Evolutionary conservation across 2,113 vertebrate species (phyloP).

Genomic region (Stegastes partitus): DNA sequence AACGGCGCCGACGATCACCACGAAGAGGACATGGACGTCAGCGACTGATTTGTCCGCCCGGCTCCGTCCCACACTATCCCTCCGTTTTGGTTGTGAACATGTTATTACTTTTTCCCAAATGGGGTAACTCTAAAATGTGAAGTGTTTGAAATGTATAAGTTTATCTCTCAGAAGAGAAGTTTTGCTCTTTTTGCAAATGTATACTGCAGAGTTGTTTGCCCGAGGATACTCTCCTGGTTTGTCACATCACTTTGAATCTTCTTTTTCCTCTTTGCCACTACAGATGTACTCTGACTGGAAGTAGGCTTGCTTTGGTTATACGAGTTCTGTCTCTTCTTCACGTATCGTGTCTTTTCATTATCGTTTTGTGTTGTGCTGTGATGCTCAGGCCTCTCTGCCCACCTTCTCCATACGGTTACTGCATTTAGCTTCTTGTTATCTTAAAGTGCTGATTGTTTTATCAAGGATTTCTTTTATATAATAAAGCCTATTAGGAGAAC

Average conservation of each 20-base stretch:
- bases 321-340: conserved; percentile 30
- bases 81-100: conserved; percentile 54
- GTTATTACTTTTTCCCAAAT: conserved; percentile 1
- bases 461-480: conserved; percentile 92
- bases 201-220: conserved; percentile 61
- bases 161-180: conserved; percentile 21
- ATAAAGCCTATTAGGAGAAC: conserved; percentile 87
- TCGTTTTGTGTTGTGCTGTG: conserved; percentile 57
- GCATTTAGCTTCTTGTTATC: conserved; percentile 68
- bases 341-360: conserved; percentile 44
- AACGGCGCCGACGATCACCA: conserved; percentile 92
- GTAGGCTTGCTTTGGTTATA: conserved; percentile 66
- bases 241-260: conserved; percentile 43
- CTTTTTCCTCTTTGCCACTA: conserved; percentile 17
- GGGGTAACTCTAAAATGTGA: conserved; percentile 66
- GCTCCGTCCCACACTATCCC: conserved; percentile 15
- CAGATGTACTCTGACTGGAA: conserved; percentile 49
- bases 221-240: conserved; percentile 26
- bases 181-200: conserved; percentile 36
- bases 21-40: conserved; percentile 98
- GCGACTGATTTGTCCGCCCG: conserved; percentile 85
- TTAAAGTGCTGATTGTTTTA: conserved; percentile 93
- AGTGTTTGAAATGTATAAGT: conserved; percentile 43
- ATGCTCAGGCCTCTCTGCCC: conserved; percentile 40
- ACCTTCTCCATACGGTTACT: conserved; percentile 28